phyloP scores from a whole-genome alignment of 2,797 vertebrate species.

The Zalophus californianus region DNA sequence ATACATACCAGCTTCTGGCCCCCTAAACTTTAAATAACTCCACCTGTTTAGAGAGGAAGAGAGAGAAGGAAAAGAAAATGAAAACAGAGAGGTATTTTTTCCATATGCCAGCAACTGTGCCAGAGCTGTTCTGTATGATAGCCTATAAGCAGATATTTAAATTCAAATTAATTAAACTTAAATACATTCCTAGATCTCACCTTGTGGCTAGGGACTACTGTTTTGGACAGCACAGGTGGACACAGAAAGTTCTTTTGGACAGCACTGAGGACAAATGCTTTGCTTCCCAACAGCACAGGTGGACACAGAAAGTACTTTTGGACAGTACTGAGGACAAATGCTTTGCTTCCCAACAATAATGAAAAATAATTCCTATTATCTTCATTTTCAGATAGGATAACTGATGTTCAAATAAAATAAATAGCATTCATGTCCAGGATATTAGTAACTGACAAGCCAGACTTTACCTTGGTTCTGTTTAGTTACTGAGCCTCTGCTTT shows the following conservation, averaged over 20 bases:
- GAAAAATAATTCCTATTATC: background rate
- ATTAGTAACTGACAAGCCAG: background rate
- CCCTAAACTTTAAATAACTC: background rate
- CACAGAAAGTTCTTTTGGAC: background rate
- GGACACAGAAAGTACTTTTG: background rate
- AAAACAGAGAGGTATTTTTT: background rate
- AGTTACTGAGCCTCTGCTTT: background rate
- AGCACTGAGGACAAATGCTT: background rate
- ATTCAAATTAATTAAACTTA: background rate
- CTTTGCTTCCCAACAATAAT: background rate
- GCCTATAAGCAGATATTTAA: background rate
- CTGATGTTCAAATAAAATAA: conserved; percentile 16
- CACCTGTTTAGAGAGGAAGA: background rate
- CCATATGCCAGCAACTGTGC: background rate
- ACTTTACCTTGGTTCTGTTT: background rate
- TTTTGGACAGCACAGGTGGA: background rate
- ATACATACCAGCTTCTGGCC: background rate
- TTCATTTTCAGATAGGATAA: background rate
- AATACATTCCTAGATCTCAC: background rate
- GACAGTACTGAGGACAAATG: background rate
- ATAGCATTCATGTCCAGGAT: background rate
- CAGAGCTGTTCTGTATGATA: background rate
- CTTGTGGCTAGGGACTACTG: background rate
- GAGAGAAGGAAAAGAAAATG: background rate
- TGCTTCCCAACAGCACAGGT: background rate